phyloP scores from a whole-genome alignment of 2,888 invertebrate genomes.

The Thymelicus lineola region DNA sequence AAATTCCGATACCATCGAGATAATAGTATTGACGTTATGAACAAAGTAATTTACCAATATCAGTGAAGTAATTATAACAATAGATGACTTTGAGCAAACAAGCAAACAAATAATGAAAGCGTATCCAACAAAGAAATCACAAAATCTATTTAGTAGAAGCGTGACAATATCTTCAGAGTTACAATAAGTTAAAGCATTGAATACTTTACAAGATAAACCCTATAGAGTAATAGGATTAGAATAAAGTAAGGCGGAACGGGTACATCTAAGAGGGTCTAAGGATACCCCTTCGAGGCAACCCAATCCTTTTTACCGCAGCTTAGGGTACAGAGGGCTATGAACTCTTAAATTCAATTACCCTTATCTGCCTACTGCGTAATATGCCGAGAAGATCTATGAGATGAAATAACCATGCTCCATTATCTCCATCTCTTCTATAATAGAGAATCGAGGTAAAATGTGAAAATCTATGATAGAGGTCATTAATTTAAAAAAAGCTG shows the following conservation, averaged over 20 bases:
- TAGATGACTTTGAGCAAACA: slow-evolving; percentile 16
- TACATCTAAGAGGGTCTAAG: too few species aligned
- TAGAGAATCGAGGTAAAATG: too few species aligned
- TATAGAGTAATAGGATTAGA: not conserved
- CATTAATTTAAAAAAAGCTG: too few species aligned
- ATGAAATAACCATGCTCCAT: too few species aligned
- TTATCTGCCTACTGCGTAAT: too few species aligned
- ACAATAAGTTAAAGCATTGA: too few species aligned
- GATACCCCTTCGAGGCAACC: not conserved
- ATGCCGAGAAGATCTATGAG: too few species aligned
- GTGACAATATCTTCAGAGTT: not conserved
- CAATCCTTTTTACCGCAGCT: not conserved
- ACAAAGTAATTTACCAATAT: slow-evolving; percentile 17
- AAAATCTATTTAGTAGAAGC: not conserved
- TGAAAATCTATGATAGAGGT: too few species aligned
- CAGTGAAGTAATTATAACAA: slow-evolving; percentile 16
- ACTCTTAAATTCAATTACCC: slow-evolving; percentile 6
- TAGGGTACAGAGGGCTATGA: slow-evolving; percentile 2
- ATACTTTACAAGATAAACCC: too few species aligned
- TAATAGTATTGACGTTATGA: slow-evolving; percentile 10
- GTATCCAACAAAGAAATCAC: not conserved
- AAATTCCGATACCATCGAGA: slow-evolving; percentile 21
- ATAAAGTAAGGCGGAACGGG: not conserved
- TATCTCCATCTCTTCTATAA: too few species aligned
- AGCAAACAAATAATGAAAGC: not conserved